phyloP scores from a whole-genome alignment of 2,797 vertebrate species.

The Myotis pilosus region DNA sequence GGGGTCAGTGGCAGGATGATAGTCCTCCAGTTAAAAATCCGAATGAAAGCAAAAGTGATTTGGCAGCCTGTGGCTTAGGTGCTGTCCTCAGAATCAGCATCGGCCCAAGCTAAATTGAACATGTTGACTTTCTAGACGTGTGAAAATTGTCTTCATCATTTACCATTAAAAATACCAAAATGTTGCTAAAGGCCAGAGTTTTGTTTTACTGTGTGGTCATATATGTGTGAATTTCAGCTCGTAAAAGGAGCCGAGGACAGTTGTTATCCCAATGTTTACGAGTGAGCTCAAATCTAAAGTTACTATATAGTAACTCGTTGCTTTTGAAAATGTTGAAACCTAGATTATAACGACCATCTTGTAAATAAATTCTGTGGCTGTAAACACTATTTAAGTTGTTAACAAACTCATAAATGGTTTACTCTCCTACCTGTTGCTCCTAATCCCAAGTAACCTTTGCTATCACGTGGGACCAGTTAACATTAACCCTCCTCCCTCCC shows the following conservation, averaged over 20 bases:
- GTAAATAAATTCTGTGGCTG: neutral
- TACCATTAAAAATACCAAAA: neutral
- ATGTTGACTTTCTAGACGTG: neutral
- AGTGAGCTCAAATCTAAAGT: slow-evolving; percentile 5
- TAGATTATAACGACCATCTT: neutral
- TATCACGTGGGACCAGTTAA: neutral
- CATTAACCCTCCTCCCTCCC: neutral
- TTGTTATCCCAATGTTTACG: neutral
- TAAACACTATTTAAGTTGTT: neutral
- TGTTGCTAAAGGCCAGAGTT: neutral
- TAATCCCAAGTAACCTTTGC: neutral
- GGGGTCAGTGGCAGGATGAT: slow-evolving; percentile 53
- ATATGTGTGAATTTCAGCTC: neutral
- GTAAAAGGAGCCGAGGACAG: neutral
- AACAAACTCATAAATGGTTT: slow-evolving; percentile 11
- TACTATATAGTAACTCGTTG: slow-evolving; percentile 47
- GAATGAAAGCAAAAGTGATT: slow-evolving; percentile 40
- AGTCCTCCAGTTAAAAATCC: slow-evolving; percentile 15
- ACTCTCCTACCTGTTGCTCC: neutral
- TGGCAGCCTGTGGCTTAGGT: neutral
- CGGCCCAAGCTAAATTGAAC: neutral
- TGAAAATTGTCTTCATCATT: neutral
- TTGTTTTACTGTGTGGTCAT: neutral
- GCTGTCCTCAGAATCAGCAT: neutral
- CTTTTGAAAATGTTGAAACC: slow-evolving; percentile 12